phyloP scores from a whole-genome alignment of 2,888 invertebrate species.

The Ceraclea dissimilis region DNA sequence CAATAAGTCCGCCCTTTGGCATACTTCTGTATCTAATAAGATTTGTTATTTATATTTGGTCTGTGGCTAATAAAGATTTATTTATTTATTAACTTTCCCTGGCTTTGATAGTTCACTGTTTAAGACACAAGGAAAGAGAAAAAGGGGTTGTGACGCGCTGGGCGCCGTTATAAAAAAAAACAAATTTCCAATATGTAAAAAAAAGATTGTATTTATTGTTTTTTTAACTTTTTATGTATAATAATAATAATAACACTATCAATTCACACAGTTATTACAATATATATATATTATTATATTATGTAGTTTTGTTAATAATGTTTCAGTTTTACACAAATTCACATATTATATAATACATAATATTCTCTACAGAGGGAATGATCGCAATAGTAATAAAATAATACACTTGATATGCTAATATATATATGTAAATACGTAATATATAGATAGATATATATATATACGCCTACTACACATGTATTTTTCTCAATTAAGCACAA shows the following conservation, averaged over 20 bases:
- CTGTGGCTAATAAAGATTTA: too few relatives aligned
- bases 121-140: constrained; percentile 6
- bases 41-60: too few relatives aligned
- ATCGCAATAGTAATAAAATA: constrained; percentile 12
- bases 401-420: constrained; percentile 24
- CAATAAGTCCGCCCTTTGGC: too few relatives aligned
- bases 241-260: constrained; percentile 19
- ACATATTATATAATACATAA: constrained; percentile 9
- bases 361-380: constrained; percentile 23
- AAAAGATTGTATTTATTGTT: constrained; percentile 22
- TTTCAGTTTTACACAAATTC: constrained; percentile 24
- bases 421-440: constrained; percentile 16
- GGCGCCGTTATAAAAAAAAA: constrained; percentile 9
- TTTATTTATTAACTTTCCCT: too few relatives aligned
- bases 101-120: too few relatives aligned
- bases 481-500: constrained; percentile 1
- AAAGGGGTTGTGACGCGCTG: background rate
- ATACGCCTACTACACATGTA: constrained; percentile 4
- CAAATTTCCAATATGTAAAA: constrained; percentile 24
- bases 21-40: too few relatives aligned
- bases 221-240: constrained; percentile 13
- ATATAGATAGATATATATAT: constrained; percentile 15
- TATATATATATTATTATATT: background rate
- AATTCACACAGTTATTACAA: constrained; percentile 25
- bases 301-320: constrained; percentile 8